These are phyloP conservation scores for Odontocerum albicorne DNA, from an alignment of 2,888 invertebrate genomes.

Conservation along the genomic window DNA sequence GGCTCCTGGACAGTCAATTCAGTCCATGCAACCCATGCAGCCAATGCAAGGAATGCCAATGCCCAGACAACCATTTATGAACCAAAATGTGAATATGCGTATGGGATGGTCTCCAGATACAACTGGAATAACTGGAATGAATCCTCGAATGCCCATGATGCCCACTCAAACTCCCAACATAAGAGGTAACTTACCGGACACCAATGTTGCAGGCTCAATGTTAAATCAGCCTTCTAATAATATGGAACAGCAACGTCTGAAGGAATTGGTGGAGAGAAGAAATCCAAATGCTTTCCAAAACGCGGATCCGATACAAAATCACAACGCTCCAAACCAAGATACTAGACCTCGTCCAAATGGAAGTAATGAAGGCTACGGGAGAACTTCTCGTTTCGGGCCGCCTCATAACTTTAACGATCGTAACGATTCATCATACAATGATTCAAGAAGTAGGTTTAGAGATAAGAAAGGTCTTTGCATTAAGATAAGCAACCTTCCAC, in stretches of 20 bases:
- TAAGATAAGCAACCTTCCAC: conserved; percentile 72
- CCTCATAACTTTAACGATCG: conserved; percentile 17
- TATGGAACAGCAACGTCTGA: conserved; percentile 39
- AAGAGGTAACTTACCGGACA: conserved; percentile 1
- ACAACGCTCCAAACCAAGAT: conserved; percentile 6
- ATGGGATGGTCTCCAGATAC: conserved; percentile 13
- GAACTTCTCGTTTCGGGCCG: conserved; percentile 1
- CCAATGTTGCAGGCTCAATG: conserved; percentile 1
- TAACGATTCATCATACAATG: conserved; percentile 34
- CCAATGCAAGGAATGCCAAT: conserved; percentile 5
- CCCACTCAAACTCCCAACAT: not conserved
- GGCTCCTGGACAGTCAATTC: not conserved
- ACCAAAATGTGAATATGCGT: conserved; percentile 17
- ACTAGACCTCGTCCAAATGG: conserved; percentile 37
- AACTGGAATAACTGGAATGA: conserved; percentile 6
- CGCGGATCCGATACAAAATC: conserved; percentile 41
- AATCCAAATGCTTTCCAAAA: conserved; percentile 61
- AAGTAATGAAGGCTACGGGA: conserved; percentile 21
- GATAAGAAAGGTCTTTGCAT: conserved; percentile 58
- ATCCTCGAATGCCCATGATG: not conserved
- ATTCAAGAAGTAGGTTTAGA: conserved; percentile 25
- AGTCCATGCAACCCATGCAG: conserved; percentile 1
- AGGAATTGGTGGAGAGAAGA: conserved; percentile 58
- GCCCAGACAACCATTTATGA: conserved; percentile 6
- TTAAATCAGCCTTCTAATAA: not conserved